phyloP scores from a whole-genome alignment of 2,113 vertebrate genomes.

The mouse (Mus musculus) region GRCm39 chr14:12910501-12911000 shows the following conservation, averaged over 20 bases:
- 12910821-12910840: background rate
- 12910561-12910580: background rate
- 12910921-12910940: rapidly evolving
- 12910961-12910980: background rate
- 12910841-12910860: background rate
- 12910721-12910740: background rate
- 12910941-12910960: background rate
- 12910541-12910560: background rate
- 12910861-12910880: background rate
- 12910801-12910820: background rate
- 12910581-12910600: background rate
- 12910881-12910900: background rate
- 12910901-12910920: background rate
- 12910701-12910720: background rate
- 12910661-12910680: background rate
- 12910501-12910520: background rate
- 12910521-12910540: too few species aligned
- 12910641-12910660: background rate
- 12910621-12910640: background rate
- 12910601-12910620: background rate
- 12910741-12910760: background rate
- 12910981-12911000: slow-evolving; percentile 13
- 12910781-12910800: background rate
- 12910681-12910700: background rate
- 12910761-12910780: background rate